These are phyloP conservation scores for Hyperopisus bebe DNA, from an alignment of 2,113 vertebrate genomes.

Conservation along the genomic window DNA sequence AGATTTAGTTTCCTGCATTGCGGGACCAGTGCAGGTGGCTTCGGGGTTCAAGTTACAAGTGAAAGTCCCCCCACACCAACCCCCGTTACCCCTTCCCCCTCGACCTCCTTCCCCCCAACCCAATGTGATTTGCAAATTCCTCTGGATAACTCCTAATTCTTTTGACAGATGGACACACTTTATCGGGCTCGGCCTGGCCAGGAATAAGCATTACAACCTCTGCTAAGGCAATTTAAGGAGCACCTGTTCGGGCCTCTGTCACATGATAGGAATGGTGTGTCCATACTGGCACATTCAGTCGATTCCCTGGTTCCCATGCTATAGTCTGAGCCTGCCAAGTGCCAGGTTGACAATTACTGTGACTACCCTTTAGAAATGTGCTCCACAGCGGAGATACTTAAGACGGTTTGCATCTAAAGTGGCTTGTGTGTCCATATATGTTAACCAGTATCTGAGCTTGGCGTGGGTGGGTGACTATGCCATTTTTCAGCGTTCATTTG, in stretches of 20 bases:
- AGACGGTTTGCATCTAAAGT: background rate
- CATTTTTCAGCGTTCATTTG: conserved; percentile 45
- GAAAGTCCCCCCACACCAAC: conserved; percentile 33
- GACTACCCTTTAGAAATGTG: background rate
- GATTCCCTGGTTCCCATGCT: conserved; percentile 39
- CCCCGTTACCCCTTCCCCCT: conserved; percentile 8
- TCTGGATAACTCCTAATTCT: conserved; percentile 57
- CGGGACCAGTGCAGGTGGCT: conserved; percentile 59
- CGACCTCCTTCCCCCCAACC: background rate
- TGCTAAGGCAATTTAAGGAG: conserved; percentile 46
- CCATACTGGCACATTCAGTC: conserved; percentile 43
- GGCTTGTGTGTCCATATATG: background rate
- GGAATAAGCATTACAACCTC: conserved; percentile 54
- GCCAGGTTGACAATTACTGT: background rate
- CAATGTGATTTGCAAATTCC: conserved; percentile 55
- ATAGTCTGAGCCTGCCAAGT: conserved; percentile 27
- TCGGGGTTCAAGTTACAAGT: conserved; percentile 49
- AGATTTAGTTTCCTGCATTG: conserved; percentile 39
- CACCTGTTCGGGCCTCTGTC: conserved; percentile 46
- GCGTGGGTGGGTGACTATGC: background rate
- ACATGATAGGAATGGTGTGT: conserved; percentile 30
- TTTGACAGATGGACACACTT: conserved; percentile 60
- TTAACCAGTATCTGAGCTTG: background rate
- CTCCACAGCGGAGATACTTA: background rate
- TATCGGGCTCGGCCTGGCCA: conserved; percentile 39